Base-by-base conservation (phyloP, 2,888 invertebrate genomes). In the Agrotis segetum region DNA sequence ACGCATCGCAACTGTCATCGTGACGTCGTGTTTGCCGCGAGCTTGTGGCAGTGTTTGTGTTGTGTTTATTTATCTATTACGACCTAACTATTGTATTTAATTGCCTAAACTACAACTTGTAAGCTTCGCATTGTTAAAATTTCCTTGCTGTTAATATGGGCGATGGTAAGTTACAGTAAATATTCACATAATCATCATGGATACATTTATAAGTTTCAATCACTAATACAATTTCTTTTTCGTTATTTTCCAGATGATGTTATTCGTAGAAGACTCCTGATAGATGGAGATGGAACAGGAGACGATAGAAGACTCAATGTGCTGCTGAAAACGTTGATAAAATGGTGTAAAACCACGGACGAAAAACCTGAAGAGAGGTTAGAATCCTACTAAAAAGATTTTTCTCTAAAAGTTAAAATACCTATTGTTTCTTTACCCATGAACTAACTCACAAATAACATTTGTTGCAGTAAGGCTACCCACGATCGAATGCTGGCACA, bases 251-350 rank as follows among this genome's bases (percentile, higher is more conserved):
- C 91, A 99, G 99, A 99, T 95, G 99, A 99, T 91, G 98, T 99
- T 55, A 99, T 99, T 76, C 97, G 98, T 84, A 97, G 99, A 83
- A 97, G 99, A 79, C 96, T 99, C 52, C 94, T 99, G 46, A 99
- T 99, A 87, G 99, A 99, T 92, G 99, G 99, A 19, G 99, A 99
- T 96, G 99, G 99, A 11, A 99, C 98, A 14, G 99, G 99, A 24
- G 99, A 99, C 90, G 99, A 99, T 90, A 97, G 99, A 71, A 96
- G 99, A 71, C 96, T 99, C 24, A 99, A 98, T 90, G 97, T 98
- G 69, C 95, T 99, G 21, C 93, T 99, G 14, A 99, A 99, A 95
- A 98, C 98, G 29, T 97, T 98, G 73, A 97, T 98, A 58, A 98
- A 98, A 94, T 98, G 98, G 98, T 97, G 97, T 68, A 97, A 97